Percentiles rank a stretch among this genome's conserved stretches.
Conservation (phyloP, 2,113 vertebrate species). For the Ammospiza caudacuta region DNA sequence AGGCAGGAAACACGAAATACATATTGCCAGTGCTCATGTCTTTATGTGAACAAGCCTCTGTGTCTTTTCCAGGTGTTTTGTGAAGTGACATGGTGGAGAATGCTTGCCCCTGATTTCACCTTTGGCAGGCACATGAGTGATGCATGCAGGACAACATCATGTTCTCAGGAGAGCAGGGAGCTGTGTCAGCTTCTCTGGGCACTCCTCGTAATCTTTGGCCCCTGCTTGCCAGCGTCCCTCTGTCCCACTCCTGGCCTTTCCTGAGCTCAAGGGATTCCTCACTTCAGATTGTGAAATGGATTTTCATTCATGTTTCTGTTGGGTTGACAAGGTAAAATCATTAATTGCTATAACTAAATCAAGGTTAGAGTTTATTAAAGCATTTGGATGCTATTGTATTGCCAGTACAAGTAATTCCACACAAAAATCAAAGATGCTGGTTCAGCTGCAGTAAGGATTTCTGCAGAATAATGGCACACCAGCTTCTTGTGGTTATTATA, state of each 20-base stretch:
- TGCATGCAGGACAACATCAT: not conserved
- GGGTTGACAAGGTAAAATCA: not conserved
- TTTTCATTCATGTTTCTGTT: not conserved
- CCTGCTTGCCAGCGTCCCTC: not conserved
- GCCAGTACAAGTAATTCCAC: not conserved
- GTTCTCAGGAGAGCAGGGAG: not conserved
- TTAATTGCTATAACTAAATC: not conserved
- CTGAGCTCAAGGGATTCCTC: not conserved
- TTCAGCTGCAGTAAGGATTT: not conserved
- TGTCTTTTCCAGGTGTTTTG: not conserved
- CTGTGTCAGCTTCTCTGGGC: not conserved
- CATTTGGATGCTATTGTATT: not conserved
- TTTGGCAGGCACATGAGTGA: not conserved
- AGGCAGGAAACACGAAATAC: accelerated
- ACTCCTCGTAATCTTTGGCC: not conserved
- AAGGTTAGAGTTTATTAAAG: not conserved
- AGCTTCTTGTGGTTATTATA: not conserved
- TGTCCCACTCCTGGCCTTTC: not conserved
- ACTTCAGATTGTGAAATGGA: not conserved
- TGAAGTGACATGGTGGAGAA: not conserved
- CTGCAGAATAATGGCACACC: not conserved
- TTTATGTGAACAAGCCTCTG: not conserved
- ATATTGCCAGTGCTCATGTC: not conserved
- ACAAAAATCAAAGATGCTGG: not conserved
- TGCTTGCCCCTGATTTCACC: not conserved